Base-by-base conservation (phyloP, 2,113 vertebrate genomes). In the Papio anubis region DNA sequence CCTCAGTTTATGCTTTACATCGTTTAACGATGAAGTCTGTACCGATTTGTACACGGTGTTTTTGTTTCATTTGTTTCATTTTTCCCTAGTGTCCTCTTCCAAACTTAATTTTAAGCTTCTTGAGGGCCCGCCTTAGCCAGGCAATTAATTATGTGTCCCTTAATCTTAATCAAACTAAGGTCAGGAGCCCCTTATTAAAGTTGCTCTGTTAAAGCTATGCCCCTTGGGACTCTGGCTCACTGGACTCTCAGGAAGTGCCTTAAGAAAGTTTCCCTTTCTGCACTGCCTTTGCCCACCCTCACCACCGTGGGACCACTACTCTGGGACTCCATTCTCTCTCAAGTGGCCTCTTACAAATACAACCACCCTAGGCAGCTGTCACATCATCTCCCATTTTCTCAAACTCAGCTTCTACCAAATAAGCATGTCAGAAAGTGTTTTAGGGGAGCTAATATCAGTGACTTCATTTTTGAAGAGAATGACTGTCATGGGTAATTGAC, bases 391-490 rank as follows among this genome's bases (percentile, higher is more conserved):
- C 48, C 13, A 1, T 83, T 70, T 82, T 35, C 78, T 93, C 45
- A 40, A 2, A 2, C 64, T 95, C 64, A 13, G 38, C 23, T 76
- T 79, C 93, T 80, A 48, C 89, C 90, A 78, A 73, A 88, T 88
- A 91, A 96, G 70, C 90, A 50, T 43, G 90, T 73, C 89, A 92
- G 66, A 81, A 25, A 45, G 12, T 48, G 61, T 38, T 94, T 92
- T 55, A 86, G 72, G 84, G 70, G 64, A 78, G 84, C 87, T 92
- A 66, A 64, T 73, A 88, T 83, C 73, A 88, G 80, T 40, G 43
- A 89, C 55, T 96, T 97, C 50, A 75, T 94, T 75, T 96, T 68
- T 85, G 59, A 94, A 93, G 81, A 96, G 89, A 96, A 72, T 57
- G n/a, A 70, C 86, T 80, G 61, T 79, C 89, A 66, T 32, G 68